These are phyloP conservation scores for Promerops cafer DNA, from an alignment of 2,113 vertebrate genomes.

Conservation along the genomic window DNA sequence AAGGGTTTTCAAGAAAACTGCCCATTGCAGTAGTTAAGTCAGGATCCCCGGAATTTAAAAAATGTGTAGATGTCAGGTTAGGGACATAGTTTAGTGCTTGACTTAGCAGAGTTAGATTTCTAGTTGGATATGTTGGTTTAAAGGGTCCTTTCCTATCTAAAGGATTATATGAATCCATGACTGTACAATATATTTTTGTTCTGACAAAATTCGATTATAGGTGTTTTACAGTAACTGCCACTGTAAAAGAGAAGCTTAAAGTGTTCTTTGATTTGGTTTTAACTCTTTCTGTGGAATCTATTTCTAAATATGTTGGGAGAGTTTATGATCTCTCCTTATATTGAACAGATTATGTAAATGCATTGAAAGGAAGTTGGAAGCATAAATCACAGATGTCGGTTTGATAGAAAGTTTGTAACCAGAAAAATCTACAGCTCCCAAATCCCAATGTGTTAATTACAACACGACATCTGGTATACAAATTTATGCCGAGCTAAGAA, in stretches of 20 bases:
- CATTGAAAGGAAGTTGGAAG: conserved; percentile 72
- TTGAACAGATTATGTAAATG: conserved; percentile 78
- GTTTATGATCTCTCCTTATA: conserved; percentile 67
- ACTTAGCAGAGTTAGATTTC: neutral
- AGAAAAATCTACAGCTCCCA: conserved; percentile 73
- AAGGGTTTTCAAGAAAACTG: neutral
- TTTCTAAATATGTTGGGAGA: conserved; percentile 58
- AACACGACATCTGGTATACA: conserved; percentile 77
- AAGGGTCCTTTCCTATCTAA: neutral
- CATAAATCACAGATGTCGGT: conserved; percentile 79
- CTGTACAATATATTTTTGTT: neutral
- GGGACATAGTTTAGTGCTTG: neutral
- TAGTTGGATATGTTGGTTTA: rapidly evolving
- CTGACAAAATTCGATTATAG: neutral
- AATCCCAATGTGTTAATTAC: conserved; percentile 77
- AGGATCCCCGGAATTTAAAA: neutral
- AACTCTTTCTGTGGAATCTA: conserved; percentile 41
- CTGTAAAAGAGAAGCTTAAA: conserved; percentile 33
- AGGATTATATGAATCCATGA: neutral
- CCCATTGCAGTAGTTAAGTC: neutral
- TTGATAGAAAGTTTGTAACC: conserved; percentile 77
- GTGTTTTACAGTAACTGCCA: neutral
- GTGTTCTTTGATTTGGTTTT: conserved; percentile 57
- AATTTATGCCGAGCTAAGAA: conserved; percentile 77
- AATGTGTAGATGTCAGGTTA: neutral